phyloP scores from a whole-genome alignment of 2,888 invertebrate genomes.

The Apotomis capreana region DNA sequence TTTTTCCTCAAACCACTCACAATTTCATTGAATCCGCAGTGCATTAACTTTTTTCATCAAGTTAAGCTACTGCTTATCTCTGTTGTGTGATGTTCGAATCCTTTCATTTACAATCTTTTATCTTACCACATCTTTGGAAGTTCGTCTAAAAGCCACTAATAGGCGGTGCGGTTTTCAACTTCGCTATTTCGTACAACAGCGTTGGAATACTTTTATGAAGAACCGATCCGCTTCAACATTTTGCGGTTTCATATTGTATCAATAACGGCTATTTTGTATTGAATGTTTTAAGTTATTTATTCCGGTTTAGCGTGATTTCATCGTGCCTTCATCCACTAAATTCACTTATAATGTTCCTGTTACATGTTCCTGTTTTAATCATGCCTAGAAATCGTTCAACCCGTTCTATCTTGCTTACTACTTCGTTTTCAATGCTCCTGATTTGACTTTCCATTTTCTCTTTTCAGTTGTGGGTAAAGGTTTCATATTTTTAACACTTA shows the following conservation, averaged over 20 bases:
- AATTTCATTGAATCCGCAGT: neutral
- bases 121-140: slow-evolving; percentile 65
- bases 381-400: no score
- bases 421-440: no score
- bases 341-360: no score
- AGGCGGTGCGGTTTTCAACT: slow-evolving; percentile 68
- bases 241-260: slow-evolving; percentile 39
- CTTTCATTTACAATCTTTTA: slow-evolving; percentile 68
- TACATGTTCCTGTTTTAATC: no score
- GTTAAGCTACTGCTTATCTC: slow-evolving; percentile 6
- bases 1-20: neutral
- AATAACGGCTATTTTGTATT: slow-evolving; percentile 7
- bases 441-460: no score
- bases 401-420: no score
- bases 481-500: no score
- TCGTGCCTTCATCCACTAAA: no score
- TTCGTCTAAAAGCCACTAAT: slow-evolving; percentile 72
- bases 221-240: slow-evolving; percentile 29
- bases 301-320: neutral
- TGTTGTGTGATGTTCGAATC: slow-evolving; percentile 13
- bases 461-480: no score
- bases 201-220: slow-evolving; percentile 38
- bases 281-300: slow-evolving; percentile 16
- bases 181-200: slow-evolving; percentile 47
- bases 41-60: neutral